Percentiles rank a stretch among this genome's conserved stretches.
phyloP scores from a whole-genome alignment of 2,797 vertebrate genomes.

The Propithecus perrieri region DNA sequence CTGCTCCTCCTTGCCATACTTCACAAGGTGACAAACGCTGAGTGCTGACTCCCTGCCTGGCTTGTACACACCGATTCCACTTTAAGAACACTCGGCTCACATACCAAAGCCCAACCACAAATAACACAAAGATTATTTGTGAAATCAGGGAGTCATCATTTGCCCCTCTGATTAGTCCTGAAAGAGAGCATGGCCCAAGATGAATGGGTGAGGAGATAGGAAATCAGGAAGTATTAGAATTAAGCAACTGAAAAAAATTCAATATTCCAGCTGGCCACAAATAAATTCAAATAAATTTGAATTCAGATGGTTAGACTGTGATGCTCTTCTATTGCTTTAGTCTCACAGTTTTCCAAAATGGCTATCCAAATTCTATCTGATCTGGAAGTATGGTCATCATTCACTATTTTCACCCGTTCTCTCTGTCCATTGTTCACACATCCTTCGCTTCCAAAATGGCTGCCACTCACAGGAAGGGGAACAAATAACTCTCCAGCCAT shows the following conservation, averaged over 20 bases:
- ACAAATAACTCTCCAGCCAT: not conserved
- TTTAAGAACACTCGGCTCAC: conserved; percentile 44
- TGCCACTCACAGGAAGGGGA: not conserved
- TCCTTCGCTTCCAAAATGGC: not conserved
- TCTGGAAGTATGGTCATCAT: not conserved
- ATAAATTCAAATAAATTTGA: not conserved
- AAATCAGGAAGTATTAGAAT: conserved; percentile 28
- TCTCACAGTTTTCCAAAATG: conserved; percentile 3
- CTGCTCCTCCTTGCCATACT: conserved; percentile 80
- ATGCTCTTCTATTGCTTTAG: not conserved
- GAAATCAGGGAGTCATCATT: not conserved
- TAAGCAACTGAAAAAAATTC: conserved; percentile 23
- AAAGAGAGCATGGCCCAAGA: conserved; percentile 50
- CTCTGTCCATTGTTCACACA: not conserved
- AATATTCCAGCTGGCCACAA: not conserved
- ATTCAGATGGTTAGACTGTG: not conserved
- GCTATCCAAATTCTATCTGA: not conserved
- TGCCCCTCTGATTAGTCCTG: conserved; percentile 63
- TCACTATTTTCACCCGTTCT: not conserved
- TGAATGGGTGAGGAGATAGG: conserved; percentile 53
- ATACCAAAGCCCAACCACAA: conserved; percentile 40
- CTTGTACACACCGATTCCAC: not conserved
- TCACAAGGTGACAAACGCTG: conserved; percentile 83
- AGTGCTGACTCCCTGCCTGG: conserved; percentile 52
- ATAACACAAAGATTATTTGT: conserved; percentile 53